Conservation (phyloP, 2,113 vertebrate species). For the Scophthalmus maximus region DNA sequence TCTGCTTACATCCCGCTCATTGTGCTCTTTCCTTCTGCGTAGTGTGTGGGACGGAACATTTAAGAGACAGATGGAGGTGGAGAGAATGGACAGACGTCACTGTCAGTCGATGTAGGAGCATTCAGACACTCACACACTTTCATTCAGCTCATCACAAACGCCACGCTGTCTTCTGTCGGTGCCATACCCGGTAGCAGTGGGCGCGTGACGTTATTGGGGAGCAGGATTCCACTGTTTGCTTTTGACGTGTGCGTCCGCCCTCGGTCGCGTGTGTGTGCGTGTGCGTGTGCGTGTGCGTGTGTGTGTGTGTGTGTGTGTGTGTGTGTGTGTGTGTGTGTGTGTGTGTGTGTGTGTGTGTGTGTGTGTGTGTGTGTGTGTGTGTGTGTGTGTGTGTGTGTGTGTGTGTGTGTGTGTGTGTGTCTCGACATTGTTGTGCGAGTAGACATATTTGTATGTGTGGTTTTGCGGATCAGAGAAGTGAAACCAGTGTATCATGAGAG, state of each 20-base stretch:
- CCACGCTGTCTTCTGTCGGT: conserved; percentile 38
- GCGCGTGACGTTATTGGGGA: conserved; percentile 68
- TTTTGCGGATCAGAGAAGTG: conserved; percentile 75
- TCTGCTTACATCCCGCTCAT: conserved; percentile 5
- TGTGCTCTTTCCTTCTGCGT: conserved; percentile 13
- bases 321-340: conserved; percentile 15
- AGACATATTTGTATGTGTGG: conserved; percentile 44
- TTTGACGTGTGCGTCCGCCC: conserved; percentile 65
- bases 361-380: conserved; percentile 22
- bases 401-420: conserved; percentile 13
- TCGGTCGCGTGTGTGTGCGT: conserved; percentile 6
- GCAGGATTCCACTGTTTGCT: conserved; percentile 74
- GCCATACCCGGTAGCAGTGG: conserved; percentile 48
- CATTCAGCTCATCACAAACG: conserved; percentile 55
- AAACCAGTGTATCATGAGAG: conserved; percentile 70
- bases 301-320: conserved; percentile 28
- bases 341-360: conserved; percentile 2
- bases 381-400: conserved; percentile 30
- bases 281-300: conserved; percentile 20
- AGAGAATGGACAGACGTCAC: conserved; percentile 66
- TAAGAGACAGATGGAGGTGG: conserved; percentile 50
- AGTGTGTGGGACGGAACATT: conserved; percentile 41
- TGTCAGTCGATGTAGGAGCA: conserved; percentile 63
- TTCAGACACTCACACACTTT: conserved; percentile 66
- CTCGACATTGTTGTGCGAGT: conserved; percentile 31